phyloP scores from a whole-genome alignment of 1,140 invertebrate species.

The Phenacoccus solenopsis region DNA sequence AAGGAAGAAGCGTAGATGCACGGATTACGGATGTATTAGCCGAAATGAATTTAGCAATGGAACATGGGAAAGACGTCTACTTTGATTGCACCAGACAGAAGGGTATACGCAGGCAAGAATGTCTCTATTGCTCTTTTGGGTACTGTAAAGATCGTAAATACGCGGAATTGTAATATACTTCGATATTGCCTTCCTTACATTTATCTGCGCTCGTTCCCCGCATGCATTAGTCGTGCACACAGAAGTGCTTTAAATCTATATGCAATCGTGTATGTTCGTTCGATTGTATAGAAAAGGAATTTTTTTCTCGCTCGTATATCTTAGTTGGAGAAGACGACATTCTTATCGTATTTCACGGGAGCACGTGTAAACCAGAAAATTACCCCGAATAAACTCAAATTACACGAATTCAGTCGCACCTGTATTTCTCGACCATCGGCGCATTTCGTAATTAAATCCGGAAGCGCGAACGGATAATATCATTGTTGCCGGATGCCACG shows the following conservation, averaged over 20 bases:
- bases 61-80: neutral
- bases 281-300: neutral
- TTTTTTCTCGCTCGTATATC: neutral
- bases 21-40: neutral
- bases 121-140: slow-evolving; percentile 1
- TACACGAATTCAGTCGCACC: no score
- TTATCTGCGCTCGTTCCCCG: neutral
- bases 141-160: slow-evolving; percentile 3
- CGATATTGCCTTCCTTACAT: slow-evolving; percentile 1
- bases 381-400: no score
- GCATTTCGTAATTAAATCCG: no score
- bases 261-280: neutral
- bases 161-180: slow-evolving; percentile 1
- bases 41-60: neutral
- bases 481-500: neutral
- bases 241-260: slow-evolving; percentile 3
- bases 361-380: no score
- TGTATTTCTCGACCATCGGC: no score
- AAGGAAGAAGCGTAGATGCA: neutral
- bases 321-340: no score
- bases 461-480: neutral
- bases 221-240: neutral
- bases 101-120: slow-evolving; percentile 1
- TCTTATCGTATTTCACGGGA: no score
- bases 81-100: neutral